These are phyloP conservation scores for Achatina immaculata DNA, from an alignment of 1,140 invertebrate genomes.

Conservation along the genomic window DNA sequence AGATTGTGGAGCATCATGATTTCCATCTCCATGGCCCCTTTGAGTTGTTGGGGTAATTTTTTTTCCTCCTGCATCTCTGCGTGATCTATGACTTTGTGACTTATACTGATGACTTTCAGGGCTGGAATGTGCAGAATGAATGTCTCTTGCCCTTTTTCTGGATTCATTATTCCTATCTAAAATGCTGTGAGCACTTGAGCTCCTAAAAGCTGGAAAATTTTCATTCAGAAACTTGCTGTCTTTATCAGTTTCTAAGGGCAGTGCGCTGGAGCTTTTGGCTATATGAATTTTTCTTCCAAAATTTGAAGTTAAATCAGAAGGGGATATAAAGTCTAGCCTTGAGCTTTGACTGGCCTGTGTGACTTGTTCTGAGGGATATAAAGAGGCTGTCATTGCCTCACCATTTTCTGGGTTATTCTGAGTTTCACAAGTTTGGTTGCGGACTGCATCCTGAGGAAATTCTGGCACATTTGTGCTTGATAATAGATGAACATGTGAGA, in stretches of 20 bases:
- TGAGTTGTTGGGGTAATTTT: slow-evolving; percentile 17
- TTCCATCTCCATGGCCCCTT: not conserved
- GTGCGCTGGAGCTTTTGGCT: not conserved
- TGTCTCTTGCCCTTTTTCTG: not conserved
- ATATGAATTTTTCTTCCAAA: not conserved
- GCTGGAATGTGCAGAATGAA: not conserved
- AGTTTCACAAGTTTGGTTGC: not conserved
- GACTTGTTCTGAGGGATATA: not conserved
- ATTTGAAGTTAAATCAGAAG: no score
- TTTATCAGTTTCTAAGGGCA: not conserved
- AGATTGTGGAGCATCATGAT: not conserved
- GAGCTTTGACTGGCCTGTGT: not conserved
- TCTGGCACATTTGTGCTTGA: not conserved
- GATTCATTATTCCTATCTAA: slow-evolving; percentile 17
- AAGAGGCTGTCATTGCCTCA: not conserved
- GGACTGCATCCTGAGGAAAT: not conserved
- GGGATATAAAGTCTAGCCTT: not conserved
- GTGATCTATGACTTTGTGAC: not conserved
- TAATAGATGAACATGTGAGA: not conserved
- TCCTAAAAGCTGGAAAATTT: slow-evolving; percentile 21
- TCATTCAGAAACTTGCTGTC: not conserved
- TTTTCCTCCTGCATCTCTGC: not conserved
- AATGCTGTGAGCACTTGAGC: slow-evolving; percentile 38
- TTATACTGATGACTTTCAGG: slow-evolving; percentile 7
- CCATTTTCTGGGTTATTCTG: slow-evolving; percentile 5